These are phyloP conservation scores for Hypocryptadius cinnamomeus DNA, from an alignment of 2,113 vertebrate species.

Conservation along the genomic window DNA sequence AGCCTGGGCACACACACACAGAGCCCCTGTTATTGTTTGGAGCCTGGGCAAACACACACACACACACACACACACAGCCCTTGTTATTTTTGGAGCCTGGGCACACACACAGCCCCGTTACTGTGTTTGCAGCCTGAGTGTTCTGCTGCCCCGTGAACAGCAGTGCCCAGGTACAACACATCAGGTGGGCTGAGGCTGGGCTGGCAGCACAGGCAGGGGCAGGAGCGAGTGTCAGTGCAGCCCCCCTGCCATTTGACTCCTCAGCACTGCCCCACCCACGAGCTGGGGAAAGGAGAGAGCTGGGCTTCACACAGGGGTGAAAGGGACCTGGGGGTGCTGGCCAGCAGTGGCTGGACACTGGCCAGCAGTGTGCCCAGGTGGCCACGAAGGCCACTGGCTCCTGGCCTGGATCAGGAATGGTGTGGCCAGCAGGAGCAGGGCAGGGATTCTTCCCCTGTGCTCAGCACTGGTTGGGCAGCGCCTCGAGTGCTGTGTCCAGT, in stretches of 20 bases:
- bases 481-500: background rate
- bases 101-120: no score
- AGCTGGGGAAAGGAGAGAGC: background rate
- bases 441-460: background rate
- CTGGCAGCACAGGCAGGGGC: background rate
- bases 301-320: fast-evolving
- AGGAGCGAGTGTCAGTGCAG: background rate
- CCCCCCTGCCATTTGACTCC: background rate
- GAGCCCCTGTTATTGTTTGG: no score
- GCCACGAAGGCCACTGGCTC: no score
- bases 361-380: background rate
- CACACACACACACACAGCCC: no score
- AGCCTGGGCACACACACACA: no score
- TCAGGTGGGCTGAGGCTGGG: background rate
- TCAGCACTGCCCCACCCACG: fast-evolving
- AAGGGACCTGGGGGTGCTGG: background rate
- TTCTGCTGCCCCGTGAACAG: no score
- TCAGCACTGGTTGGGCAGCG: background rate
- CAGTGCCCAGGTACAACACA: no score
- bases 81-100: no score
- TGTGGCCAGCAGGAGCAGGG: background rate
- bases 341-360: no score
- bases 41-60: no score
- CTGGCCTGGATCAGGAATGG: background rate
- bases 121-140: background rate